Conservation (phyloP, 2,797 vertebrate genomes). For the Amazona finschi region DNA sequence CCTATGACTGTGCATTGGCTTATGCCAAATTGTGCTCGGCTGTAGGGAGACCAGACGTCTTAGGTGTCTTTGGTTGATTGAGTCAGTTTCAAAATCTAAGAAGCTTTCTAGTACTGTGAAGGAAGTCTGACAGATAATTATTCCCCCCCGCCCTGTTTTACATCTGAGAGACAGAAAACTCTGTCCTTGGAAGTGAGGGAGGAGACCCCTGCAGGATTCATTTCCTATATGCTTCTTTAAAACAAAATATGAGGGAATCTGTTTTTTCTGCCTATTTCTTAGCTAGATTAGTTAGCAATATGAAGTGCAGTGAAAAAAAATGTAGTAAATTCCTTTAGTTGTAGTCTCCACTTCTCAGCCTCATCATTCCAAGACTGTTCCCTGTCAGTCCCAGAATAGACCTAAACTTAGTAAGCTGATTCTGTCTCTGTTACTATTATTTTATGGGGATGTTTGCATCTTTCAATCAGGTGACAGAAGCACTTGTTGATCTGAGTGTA, state of each 20-base stretch:
- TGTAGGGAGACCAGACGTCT: neutral
- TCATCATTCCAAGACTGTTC: neutral
- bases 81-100: neutral
- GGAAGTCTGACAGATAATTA: neutral
- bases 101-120: neutral
- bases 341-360: neutral
- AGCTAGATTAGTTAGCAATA: neutral
- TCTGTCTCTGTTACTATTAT: neutral
- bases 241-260: neutral
- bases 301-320: neutral
- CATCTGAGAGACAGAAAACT: neutral
- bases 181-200: neutral
- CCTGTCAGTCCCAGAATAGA: neutral
- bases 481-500: neutral
- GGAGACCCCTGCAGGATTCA: neutral
- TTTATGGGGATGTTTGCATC: neutral
- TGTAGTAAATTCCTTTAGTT: neutral
- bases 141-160: fast-evolving
- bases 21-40: neutral
- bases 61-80: neutral
- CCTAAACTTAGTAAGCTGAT: neutral
- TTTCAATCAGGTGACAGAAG: neutral
- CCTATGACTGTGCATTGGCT: neutral
- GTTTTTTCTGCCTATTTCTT: neutral
- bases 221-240: neutral